These are phyloP conservation scores for Ganaspis sp. DNA, from an alignment of 1,140 invertebrate species.

Conservation along the genomic window DNA sequence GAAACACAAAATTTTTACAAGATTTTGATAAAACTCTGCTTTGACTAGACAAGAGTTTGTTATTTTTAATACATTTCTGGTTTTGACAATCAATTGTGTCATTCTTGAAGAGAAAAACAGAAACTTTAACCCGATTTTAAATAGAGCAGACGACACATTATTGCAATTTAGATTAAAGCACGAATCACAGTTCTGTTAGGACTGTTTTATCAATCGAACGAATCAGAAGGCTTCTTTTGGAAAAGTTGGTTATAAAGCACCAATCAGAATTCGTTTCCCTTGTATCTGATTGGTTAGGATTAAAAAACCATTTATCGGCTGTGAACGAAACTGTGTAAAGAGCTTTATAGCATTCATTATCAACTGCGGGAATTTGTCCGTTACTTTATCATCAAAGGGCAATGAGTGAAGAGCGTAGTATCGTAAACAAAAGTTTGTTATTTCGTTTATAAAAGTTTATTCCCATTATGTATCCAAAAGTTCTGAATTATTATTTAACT, in stretches of 20 bases:
- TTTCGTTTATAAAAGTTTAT: no score
- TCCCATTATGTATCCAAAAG: no score
- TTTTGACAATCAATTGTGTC: neutral
- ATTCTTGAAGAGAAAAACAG: neutral
- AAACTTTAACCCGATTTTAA: neutral
- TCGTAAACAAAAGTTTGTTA: no score
- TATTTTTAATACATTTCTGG: neutral
- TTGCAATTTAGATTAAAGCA: neutral
- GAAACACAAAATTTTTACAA: neutral
- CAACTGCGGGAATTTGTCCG: neutral
- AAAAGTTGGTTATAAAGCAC: neutral
- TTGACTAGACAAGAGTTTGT: neutral
- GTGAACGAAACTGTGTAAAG: neutral
- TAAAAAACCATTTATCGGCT: no score
- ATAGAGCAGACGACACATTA: conserved; percentile 18
- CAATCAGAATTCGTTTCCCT: neutral
- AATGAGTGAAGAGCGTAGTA: no score
- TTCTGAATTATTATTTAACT: no score
- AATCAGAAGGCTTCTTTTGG: neutral
- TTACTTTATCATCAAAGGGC: neutral
- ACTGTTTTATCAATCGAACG: neutral
- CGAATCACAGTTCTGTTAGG: neutral
- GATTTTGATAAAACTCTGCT: neutral
- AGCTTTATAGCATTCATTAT: neutral
- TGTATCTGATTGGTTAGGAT: neutral